These are phyloP conservation scores for Chondrilla cf. caribensis DNA, from an alignment of 37 sponge, comb jelly and placozoan species.

Conservation along the genomic window DNA sequence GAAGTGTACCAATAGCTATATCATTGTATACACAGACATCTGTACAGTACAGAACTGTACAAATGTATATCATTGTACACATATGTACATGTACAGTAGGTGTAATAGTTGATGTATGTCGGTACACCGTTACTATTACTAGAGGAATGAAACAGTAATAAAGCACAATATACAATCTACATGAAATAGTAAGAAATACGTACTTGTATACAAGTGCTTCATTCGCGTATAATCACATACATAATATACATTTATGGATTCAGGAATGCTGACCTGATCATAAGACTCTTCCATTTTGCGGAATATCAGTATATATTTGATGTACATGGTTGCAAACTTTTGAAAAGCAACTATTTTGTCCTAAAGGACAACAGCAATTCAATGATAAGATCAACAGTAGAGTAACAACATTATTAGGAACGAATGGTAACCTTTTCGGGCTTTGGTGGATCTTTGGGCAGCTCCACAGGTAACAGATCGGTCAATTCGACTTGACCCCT, in stretches of 20 bases:
- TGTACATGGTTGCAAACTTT: constrained; percentile 82
- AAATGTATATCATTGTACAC: no score
- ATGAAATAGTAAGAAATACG: no score
- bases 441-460: constrained; percentile 72
- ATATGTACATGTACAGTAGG: background rate
- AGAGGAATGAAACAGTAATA: no score
- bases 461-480: constrained; percentile 74
- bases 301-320: constrained; percentile 86
- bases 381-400: background rate
- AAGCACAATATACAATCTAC: no score
- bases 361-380: constrained; percentile 33
- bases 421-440: constrained; percentile 65
- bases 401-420: background rate
- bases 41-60: no score
- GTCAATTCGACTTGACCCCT: constrained; percentile 70
- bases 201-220: background rate
- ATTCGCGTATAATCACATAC: no score
- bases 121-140: no score
- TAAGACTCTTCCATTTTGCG: constrained; percentile 90
- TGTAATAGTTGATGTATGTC: no score
- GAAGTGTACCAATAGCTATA: no score
- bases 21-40: no score
- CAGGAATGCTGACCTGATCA: constrained; percentile 69
- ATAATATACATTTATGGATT: no score
- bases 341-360: constrained; percentile 85